Conservation (phyloP, 2,888 invertebrate genomes). For the Strigamia crassipes region DNA sequence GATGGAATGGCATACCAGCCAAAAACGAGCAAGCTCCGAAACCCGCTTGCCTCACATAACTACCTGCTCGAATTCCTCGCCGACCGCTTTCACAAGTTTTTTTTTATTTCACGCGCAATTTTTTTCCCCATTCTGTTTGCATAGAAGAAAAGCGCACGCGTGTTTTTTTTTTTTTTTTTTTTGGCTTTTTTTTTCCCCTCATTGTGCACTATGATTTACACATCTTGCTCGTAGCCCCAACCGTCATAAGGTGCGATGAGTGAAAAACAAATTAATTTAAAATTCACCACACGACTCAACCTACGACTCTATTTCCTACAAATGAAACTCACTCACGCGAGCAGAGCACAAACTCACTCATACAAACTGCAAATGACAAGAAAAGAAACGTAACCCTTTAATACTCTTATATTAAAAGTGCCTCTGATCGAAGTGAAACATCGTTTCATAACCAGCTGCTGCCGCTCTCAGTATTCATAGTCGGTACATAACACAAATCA, state of each 20-base stretch:
- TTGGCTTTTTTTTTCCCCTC: no score
- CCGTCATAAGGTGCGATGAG: constrained; percentile 31
- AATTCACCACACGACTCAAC: constrained; percentile 37
- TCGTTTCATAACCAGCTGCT: constrained; percentile 22
- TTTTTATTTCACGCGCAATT: not conserved
- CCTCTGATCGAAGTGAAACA: not conserved
- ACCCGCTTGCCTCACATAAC: constrained; percentile 4
- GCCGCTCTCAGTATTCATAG: constrained; percentile 6
- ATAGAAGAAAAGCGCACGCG: not conserved
- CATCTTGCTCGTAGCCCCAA: constrained; percentile 5
- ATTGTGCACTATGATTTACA: constrained; percentile 31
- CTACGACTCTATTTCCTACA: constrained; percentile 40
- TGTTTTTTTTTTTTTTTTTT: no score
- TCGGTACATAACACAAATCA: not conserved
- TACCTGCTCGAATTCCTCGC: constrained; percentile 42
- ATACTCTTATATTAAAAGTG: constrained; percentile 33
- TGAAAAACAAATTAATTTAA: constrained; percentile 42
- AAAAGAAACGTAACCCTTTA: constrained; percentile 39
- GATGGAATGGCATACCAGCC: constrained; percentile 40
- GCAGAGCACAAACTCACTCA: constrained; percentile 15
- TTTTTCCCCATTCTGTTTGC: constrained; percentile 9
- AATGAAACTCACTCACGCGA: constrained; percentile 42
- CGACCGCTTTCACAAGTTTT: constrained; percentile 8
- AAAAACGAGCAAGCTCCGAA: constrained; percentile 33
- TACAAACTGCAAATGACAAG: constrained; percentile 40